These are phyloP conservation scores for Cosmia trapezina DNA, from an alignment of 2,888 invertebrate genomes.

Conservation along the genomic window DNA sequence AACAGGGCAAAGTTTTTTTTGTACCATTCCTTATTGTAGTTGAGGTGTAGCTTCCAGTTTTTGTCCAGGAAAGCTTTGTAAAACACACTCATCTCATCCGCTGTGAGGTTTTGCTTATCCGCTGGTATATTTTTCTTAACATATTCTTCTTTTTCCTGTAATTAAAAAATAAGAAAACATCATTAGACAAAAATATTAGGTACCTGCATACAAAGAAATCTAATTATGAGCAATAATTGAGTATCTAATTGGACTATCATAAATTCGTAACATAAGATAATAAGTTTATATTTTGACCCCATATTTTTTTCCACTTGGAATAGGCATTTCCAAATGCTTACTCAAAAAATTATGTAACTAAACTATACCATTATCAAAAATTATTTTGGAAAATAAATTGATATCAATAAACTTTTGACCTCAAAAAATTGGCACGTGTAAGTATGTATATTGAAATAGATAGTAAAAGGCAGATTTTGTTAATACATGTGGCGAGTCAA, in stretches of 20 bases:
- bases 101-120: slow-evolving; percentile 90
- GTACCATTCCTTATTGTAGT: slow-evolving; percentile 96
- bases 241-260: not conserved
- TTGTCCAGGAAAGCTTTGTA: slow-evolving; percentile 96
- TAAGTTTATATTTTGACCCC: not conserved
- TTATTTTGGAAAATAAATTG: slow-evolving; percentile 9
- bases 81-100: slow-evolving; percentile 97
- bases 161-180: slow-evolving; percentile 11
- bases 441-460: slow-evolving; percentile 9
- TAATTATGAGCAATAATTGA: not conserved
- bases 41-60: slow-evolving; percentile 93
- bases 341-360: slow-evolving; percentile 3
- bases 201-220: not conserved
- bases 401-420: slow-evolving; percentile 34
- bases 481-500: slow-evolving; percentile 20
- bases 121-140: slow-evolving; percentile 86
- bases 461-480: slow-evolving; percentile 23
- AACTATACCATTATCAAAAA: slow-evolving; percentile 1
- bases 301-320: not conserved
- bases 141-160: slow-evolving; percentile 91
- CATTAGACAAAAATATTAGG: not conserved
- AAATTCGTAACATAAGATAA: not conserved
- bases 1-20: slow-evolving; percentile 93
- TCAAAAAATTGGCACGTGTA: slow-evolving; percentile 17
- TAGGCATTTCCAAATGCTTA: not conserved